Percentiles rank a stretch among this genome's conserved stretches.
phyloP scores from a whole-genome alignment of 2,888 invertebrate species.

The Lepidochrysops patricia region DNA sequence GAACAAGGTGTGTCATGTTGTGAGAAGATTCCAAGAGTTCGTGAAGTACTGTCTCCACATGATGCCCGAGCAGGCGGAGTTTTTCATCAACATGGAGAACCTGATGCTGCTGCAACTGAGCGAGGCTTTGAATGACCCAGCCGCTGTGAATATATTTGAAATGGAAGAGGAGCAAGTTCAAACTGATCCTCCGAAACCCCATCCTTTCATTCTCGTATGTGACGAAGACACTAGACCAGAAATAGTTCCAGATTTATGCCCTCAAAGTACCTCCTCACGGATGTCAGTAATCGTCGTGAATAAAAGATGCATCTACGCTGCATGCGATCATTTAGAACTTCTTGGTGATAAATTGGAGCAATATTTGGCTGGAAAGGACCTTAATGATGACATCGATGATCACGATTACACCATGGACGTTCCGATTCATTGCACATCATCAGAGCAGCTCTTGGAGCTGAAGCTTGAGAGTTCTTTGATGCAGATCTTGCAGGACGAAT shows the following conservation, averaged over 20 bases:
- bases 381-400: conserved; percentile 39
- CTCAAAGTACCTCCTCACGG: conserved; percentile 45
- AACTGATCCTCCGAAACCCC: conserved; percentile 40
- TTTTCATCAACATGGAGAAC: conserved; percentile 60
- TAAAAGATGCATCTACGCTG: conserved; percentile 51
- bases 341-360: conserved; percentile 46
- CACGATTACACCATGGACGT: conserved; percentile 40
- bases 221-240: conserved; percentile 43
- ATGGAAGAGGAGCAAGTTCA: conserved; percentile 33
- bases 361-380: conserved; percentile 39
- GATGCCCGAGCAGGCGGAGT: conserved; percentile 57
- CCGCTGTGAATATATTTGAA: conserved; percentile 44
- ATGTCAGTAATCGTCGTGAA: conserved; percentile 56
- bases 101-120: conserved; percentile 55
- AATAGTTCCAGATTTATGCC: conserved; percentile 44
- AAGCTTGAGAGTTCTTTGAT: conserved; percentile 53
- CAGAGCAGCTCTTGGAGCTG: conserved; percentile 38
- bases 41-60: conserved; percentile 48
- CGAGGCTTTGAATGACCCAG: conserved; percentile 42
- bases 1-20: conserved; percentile 53
- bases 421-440: conserved; percentile 40
- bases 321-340: conserved; percentile 52
- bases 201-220: conserved; percentile 53
- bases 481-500: conserved; percentile 51
- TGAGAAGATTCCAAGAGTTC: conserved; percentile 56